Evolutionary conservation across 1,140 invertebrate species (phyloP).

Genomic region (Diabrotica virgifera): DNA sequence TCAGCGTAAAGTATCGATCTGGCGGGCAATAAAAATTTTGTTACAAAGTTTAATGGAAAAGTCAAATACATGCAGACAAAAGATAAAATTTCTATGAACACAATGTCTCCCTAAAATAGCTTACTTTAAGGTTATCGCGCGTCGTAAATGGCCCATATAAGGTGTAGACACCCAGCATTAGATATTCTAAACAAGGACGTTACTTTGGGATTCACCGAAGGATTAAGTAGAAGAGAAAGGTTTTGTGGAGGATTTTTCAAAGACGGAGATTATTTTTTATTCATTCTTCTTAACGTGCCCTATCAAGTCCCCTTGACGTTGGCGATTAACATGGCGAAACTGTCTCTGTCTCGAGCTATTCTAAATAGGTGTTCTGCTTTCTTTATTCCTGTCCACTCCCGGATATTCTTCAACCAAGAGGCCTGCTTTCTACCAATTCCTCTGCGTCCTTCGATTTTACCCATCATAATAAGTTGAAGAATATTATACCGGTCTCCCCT

Average conservation of each 20-base stretch:
- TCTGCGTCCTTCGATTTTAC: too few relatives aligned
- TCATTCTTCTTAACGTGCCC: too few relatives aligned
- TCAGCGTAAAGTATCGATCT: background rate
- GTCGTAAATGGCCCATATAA: background rate
- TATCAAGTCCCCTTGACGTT: too few relatives aligned
- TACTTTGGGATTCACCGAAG: background rate
- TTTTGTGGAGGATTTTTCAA: background rate
- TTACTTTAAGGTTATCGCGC: slow-evolving; percentile 1
- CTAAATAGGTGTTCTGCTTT: too few relatives aligned
- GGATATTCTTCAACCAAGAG: too few relatives aligned
- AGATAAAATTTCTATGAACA: slow-evolving; percentile 3
- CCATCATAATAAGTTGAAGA: too few relatives aligned
- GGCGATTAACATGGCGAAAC: too few relatives aligned
- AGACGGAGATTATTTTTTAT: background rate
- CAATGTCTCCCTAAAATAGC: background rate
- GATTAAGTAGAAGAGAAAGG: background rate
- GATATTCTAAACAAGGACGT: background rate
- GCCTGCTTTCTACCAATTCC: too few relatives aligned
- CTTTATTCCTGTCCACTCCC: too few relatives aligned
- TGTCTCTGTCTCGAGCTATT: too few relatives aligned
- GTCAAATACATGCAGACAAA: slow-evolving; percentile 2
- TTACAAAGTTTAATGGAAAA: slow-evolving; percentile 3
- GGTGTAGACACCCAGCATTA: background rate
- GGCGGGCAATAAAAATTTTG: background rate
- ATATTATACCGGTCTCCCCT: too few relatives aligned